Evolutionary conservation across 2,797 vertebrate species (phyloP).

Genomic region (Dipus sagitta): DNA sequence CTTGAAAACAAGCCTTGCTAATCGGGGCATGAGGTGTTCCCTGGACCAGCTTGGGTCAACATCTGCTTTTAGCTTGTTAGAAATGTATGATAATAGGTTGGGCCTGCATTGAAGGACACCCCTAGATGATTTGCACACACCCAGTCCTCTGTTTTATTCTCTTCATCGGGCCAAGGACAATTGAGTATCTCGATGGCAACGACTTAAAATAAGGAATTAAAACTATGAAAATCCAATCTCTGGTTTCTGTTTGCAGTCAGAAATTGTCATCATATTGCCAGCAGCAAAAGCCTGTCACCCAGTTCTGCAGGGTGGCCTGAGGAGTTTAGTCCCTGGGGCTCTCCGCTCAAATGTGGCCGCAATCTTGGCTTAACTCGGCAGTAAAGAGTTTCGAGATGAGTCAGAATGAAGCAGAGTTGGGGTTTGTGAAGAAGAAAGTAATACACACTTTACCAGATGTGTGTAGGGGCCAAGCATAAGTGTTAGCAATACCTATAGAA

Average conservation of each 20-base stretch:
- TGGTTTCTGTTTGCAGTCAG: constrained; percentile 33
- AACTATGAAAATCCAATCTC: constrained; percentile 14
- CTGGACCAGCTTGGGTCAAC: not conserved
- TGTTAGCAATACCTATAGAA: too few relatives aligned
- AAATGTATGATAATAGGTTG: not conserved
- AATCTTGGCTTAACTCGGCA: not conserved
- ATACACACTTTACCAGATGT: not conserved
- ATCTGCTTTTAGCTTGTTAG: not conserved
- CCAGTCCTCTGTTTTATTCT: constrained; percentile 14
- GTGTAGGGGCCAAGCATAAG: too few relatives aligned
- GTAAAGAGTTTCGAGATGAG: not conserved
- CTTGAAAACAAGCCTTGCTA: not conserved
- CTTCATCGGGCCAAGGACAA: not conserved
- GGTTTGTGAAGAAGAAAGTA: not conserved
- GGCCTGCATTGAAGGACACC: constrained; percentile 3
- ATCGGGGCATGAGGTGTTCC: not conserved
- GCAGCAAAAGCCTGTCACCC: not conserved
- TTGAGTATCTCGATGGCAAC: not conserved
- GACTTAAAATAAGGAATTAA: constrained; percentile 10
- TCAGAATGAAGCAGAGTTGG: not conserved
- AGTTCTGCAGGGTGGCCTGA: not conserved
- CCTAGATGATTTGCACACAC: not conserved
- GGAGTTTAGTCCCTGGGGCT: too few relatives aligned
- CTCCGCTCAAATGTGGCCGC: not conserved
- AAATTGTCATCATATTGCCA: not conserved